Base-by-base conservation (phyloP, 2,888 invertebrate genomes). In the Yponomeuta evonymella region DNA sequence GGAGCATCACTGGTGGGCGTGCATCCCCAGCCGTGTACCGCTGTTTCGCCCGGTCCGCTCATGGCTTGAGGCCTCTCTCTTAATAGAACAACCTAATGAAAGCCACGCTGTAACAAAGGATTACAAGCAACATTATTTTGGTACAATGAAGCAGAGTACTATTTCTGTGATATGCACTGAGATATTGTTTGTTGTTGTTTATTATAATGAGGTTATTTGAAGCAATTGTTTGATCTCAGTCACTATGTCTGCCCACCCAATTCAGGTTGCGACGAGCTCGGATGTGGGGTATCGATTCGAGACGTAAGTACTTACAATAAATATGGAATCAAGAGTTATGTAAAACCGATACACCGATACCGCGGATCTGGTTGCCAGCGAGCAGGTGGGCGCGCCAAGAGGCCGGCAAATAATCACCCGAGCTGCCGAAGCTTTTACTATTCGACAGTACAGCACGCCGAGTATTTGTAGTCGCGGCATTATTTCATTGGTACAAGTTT, bases 11-110 rank as follows among this genome's bases (percentile, higher is more conserved):
- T 87, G 1, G 90, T 90, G 2, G 91, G 90, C 1, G 90, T 90
- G 74, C 88, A 90, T 2, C 86, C 89, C 92, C 92, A 92, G 5
- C 92, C 92, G 48, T 83, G 85, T 30, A 88, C 82, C 1, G 80
- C 75, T 67, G 75, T 71, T 48, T 76, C 82, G 71, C 81, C 84
- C 73, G 83, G 84, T 29, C 79, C 78, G 75, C 83, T 83, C 87
- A 87, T 87, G 62, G 70, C 76, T 72, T 73, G 65, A 74, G 70
- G 69, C 43, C 71, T 73, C 73, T 72, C 64, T 75, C 75, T 78
- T 73, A 75, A 67, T 30, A 23, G 12, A 23, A 69, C 67, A 72
- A 75, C 75, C 76, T 75, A 76, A 75, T 74, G 73, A 73, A 74
- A 76, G 76, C 72, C 72, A 70, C 76, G 73, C 86, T 86, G 83